A percentile compares a stretch with the other conserved stretches of the same genome.
These are phyloP conservation scores for Adela reaumurella DNA, from an alignment of 2,888 invertebrate species.

Conservation along the genomic window DNA sequence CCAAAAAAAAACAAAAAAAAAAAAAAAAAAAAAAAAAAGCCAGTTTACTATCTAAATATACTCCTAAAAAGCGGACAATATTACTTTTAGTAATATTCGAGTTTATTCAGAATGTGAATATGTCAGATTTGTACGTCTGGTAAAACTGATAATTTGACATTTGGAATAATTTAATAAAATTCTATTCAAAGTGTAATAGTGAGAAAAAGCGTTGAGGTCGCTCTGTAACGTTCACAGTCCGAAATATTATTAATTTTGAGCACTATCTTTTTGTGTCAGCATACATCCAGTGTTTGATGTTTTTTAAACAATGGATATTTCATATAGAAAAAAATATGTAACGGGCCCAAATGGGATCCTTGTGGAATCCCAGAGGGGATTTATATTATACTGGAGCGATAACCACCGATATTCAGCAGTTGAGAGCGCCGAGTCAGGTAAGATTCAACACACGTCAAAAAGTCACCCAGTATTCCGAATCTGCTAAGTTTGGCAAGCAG, in stretches of 20 bases:
- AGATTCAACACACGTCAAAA: neutral
- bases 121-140: neutral
- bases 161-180: neutral
- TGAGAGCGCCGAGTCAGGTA: neutral
- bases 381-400: neutral
- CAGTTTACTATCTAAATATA: no score
- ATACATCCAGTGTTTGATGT: neutral
- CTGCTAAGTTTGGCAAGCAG: neutral
- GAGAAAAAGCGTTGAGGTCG: neutral
- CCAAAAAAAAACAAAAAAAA: no score
- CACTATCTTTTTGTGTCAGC: neutral
- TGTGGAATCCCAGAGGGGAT: conserved; percentile 1
- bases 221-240: neutral
- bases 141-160: neutral
- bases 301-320: no score
- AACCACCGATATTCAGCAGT: neutral
- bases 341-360: neutral
- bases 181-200: neutral
- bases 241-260: neutral
- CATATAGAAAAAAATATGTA: neutral
- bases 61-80: no score
- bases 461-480: conserved; percentile 1
- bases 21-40: no score
- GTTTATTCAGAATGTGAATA: neutral
- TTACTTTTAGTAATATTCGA: no score